Percentiles rank a stretch among this genome's conserved stretches.
These are phyloP conservation scores for Elysia chlorotica DNA, from an alignment of 1,140 invertebrate genomes.

Conservation along the genomic window DNA sequence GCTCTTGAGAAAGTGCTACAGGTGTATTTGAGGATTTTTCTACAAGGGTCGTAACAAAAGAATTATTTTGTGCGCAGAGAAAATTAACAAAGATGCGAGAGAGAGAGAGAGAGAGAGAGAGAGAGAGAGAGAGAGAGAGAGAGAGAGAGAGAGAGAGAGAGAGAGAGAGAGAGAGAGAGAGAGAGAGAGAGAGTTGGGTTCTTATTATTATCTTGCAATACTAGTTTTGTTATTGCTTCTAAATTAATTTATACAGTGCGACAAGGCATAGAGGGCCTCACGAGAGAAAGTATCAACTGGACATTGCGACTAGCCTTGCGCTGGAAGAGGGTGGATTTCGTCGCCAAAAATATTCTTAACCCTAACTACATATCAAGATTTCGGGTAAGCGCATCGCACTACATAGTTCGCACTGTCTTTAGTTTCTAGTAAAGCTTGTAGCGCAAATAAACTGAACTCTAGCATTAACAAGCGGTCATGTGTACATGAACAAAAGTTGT, in stretches of 20 bases:
- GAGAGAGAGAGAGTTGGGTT: background rate
- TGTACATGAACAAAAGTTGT: background rate
- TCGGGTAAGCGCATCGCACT: background rate
- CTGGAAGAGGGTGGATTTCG: conserved; percentile 63
- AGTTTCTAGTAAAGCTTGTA: too few species aligned
- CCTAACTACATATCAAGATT: conserved; percentile 13
- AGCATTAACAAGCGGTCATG: background rate
- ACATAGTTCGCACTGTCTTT: too few species aligned
- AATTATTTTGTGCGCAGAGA: too few species aligned
- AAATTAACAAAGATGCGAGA: too few species aligned
- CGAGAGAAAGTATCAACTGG: conserved; percentile 48
- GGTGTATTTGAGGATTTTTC: too few species aligned
- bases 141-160: background rate
- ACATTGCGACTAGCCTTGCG: conserved; percentile 62
- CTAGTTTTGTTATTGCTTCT: background rate
- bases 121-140: background rate
- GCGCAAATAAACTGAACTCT: too few species aligned
- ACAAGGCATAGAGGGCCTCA: too few species aligned
- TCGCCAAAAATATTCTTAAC: conserved; percentile 58
- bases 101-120: background rate
- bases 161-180: background rate
- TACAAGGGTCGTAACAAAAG: too few species aligned
- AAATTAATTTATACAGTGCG: background rate
- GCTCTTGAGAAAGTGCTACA: too few species aligned
- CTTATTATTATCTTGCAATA: background rate